These are phyloP conservation scores for Epizoanthus illoricatus DNA, from an alignment of 92 coral and sea anemone species.

Conservation along the genomic window DNA sequence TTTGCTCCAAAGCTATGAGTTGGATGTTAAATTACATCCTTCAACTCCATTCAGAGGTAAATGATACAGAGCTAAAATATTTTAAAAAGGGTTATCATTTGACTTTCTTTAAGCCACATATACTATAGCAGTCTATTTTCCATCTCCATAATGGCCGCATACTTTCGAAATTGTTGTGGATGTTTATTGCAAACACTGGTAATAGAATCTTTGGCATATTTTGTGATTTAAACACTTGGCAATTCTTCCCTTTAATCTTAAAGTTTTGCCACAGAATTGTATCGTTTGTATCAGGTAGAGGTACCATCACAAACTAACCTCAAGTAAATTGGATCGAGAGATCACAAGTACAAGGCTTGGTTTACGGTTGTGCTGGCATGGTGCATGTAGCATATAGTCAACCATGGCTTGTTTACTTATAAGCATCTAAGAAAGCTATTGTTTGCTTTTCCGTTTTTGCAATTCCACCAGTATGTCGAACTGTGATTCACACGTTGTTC, in stretches of 20 bases:
- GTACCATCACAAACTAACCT: neutral
- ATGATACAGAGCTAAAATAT: too few relatives aligned
- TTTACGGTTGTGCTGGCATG: neutral
- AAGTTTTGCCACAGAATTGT: neutral
- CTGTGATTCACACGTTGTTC: neutral
- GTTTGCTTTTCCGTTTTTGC: conserved; percentile 31
- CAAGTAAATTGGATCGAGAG: neutral
- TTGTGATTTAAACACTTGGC: neutral
- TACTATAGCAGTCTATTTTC: neutral
- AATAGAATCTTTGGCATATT: neutral
- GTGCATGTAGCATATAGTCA: neutral
- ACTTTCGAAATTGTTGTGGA: conserved; percentile 20
- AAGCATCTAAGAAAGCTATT: conserved; percentile 19
- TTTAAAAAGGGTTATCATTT: neutral
- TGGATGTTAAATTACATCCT: too few relatives aligned
- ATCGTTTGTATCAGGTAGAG: neutral
- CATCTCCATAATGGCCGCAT: conserved; percentile 17
- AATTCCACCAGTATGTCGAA: neutral
- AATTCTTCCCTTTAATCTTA: neutral
- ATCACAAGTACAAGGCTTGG: neutral
- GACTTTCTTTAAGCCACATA: conserved; percentile 9
- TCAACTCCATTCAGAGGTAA: too few relatives aligned
- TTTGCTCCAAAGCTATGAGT: too few relatives aligned
- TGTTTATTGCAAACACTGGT: conserved; percentile 13
- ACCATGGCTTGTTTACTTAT: conserved; percentile 28